phyloP scores from a whole-genome alignment of 1,140 invertebrate genomes.

The Kradibia gibbosae region DNA sequence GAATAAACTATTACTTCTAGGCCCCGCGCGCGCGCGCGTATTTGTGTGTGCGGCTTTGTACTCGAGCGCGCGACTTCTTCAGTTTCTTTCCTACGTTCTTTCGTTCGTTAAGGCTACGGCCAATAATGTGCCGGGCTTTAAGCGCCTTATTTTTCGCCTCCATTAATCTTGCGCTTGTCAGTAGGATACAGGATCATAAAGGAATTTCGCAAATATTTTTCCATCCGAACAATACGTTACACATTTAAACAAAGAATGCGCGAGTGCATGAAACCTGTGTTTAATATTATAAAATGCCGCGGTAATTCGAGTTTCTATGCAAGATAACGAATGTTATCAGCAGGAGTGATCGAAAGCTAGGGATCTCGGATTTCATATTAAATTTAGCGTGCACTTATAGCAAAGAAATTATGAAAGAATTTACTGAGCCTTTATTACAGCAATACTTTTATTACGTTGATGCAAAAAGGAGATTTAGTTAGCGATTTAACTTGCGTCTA shows the following conservation, averaged over 20 bases:
- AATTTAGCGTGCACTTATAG: neutral
- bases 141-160: neutral
- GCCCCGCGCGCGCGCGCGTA: no score
- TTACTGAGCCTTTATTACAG: neutral
- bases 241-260: neutral
- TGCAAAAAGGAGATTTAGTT: neutral
- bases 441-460: neutral
- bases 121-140: neutral
- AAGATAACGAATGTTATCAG: neutral
- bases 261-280: neutral
- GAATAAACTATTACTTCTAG: no score
- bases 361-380: conserved; percentile 10
- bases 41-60: no score
- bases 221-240: neutral
- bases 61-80: no score
- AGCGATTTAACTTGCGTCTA: neutral
- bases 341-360: neutral
- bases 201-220: neutral
- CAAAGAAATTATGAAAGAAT: neutral
- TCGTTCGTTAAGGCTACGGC: neutral
- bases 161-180: neutral
- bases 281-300: neutral
- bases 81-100: neutral
- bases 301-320: neutral
- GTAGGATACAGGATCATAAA: neutral